Evolutionary conservation across 2,113 vertebrate species (phyloP).

Genomic region (Cyanoliseus patagonus): DNA sequence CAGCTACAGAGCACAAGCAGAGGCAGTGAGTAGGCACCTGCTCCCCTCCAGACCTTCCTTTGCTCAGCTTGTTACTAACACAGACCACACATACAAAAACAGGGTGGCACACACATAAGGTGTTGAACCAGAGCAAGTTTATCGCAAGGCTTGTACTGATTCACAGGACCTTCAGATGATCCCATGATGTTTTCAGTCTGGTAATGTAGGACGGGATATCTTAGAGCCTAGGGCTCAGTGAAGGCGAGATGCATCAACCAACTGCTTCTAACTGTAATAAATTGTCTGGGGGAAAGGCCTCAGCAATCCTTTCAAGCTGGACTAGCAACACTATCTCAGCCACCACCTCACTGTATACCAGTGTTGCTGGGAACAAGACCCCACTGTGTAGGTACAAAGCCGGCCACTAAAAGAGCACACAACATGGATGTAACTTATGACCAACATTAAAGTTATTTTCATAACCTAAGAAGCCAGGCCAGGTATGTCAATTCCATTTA

Average conservation of each 20-base stretch:
- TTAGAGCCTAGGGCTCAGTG: not conserved
- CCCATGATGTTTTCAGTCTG: not conserved
- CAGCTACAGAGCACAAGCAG: rapidly evolving
- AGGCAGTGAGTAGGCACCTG: not conserved
- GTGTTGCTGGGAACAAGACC: not conserved
- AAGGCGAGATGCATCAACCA: not conserved
- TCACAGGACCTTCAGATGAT: too few species aligned
- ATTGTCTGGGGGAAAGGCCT: not conserved
- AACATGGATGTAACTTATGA: rapidly evolving
- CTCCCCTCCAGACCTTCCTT: not conserved
- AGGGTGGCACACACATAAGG: not conserved
- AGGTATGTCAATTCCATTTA: not conserved
- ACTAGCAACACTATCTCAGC: not conserved
- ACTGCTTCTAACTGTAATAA: not conserved
- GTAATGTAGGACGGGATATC: not conserved
- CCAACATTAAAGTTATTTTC: not conserved
- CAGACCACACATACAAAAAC: not conserved
- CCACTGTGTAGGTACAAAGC: not conserved
- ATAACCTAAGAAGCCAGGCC: not conserved
- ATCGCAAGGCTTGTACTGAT: not conserved
- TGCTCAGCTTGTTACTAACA: not conserved
- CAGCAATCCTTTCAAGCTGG: not conserved
- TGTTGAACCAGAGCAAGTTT: not conserved
- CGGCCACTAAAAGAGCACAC: not conserved
- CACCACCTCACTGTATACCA: not conserved